phyloP scores from a whole-genome alignment of 2,113 vertebrate species.

The Bubalus kerabau region DNA sequence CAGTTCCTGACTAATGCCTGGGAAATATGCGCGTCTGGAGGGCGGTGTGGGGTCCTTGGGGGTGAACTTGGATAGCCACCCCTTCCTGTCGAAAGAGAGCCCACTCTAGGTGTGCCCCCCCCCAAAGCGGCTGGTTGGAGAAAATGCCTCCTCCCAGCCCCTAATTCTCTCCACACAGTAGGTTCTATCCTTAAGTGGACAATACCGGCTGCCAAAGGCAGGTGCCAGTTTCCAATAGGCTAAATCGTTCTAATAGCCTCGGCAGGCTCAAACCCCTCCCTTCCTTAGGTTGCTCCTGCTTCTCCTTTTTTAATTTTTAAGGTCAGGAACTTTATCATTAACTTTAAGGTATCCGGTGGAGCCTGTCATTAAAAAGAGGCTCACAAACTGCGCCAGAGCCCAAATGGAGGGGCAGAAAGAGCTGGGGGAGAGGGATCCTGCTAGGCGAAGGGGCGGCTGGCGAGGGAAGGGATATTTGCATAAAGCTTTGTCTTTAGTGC shows the following conservation, averaged over 20 bases:
- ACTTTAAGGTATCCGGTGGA: conserved; percentile 77
- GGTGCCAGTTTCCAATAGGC: conserved; percentile 76
- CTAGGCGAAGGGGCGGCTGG: not conserved
- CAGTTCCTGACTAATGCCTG: not conserved
- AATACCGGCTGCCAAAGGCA: conserved; percentile 70
- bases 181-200: conserved; percentile 1
- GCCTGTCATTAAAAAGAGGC: conserved; percentile 70
- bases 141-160: not conserved
- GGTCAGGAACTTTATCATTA: conserved; percentile 77
- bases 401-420: not conserved
- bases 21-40: not conserved
- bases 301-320: conserved; percentile 21
- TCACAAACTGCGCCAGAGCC: conserved; percentile 62
- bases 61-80: not conserved
- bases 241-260: conserved; percentile 66
- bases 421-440: not conserved
- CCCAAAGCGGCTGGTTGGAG: not conserved
- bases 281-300: not conserved
- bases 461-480: conserved; percentile 73
- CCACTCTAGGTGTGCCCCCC: not conserved
- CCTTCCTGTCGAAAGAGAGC: not conserved
- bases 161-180: not conserved
- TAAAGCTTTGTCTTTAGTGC: conserved; percentile 77
- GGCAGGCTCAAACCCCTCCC: conserved; percentile 28
- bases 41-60: conserved; percentile 41